A percentile compares a stretch with the other conserved stretches of the same genome.
These are phyloP conservation scores for Crocallis elinguaria DNA, from an alignment of 2,888 invertebrate species.

Conservation along the genomic window DNA sequence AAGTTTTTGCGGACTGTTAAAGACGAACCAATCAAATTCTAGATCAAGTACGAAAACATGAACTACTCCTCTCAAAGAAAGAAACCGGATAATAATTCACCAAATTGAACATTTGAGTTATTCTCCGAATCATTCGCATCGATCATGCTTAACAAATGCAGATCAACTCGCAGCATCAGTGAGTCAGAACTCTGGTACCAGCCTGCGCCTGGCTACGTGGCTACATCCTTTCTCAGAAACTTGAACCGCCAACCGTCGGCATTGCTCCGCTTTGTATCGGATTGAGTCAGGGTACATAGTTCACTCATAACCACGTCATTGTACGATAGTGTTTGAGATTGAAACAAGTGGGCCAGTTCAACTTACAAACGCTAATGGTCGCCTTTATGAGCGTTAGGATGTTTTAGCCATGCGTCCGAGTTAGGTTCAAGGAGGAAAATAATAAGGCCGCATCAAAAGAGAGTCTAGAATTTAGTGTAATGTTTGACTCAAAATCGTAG, in stretches of 20 bases:
- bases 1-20: no score
- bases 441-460: no score
- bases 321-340: slow-evolving; percentile 6
- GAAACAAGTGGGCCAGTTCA: background rate
- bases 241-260: slow-evolving; percentile 26
- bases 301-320: slow-evolving; percentile 25
- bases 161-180: slow-evolving; percentile 12
- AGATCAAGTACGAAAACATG: no score
- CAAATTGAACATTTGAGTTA: background rate
- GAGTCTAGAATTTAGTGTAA: no score
- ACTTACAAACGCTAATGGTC: background rate
- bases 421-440: no score
- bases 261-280: slow-evolving; percentile 22
- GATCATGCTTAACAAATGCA: slow-evolving; percentile 39
- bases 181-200: slow-evolving; percentile 13
- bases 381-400: background rate
- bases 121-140: slow-evolving; percentile 18
- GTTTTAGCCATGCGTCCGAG: slow-evolving; percentile 7
- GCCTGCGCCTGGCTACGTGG: slow-evolving; percentile 28
- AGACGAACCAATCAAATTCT: no score
- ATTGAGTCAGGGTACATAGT: slow-evolving; percentile 45
- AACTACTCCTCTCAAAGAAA: no score
- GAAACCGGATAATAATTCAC: no score
- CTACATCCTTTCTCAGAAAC: slow-evolving; percentile 50
- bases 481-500: background rate